Evolutionary conservation across 35 echinoderm and acorn worm genomes (phyloP), one percentile per base, ranked within the genome.

Genomic region (Ptychodera flava): DNA sequence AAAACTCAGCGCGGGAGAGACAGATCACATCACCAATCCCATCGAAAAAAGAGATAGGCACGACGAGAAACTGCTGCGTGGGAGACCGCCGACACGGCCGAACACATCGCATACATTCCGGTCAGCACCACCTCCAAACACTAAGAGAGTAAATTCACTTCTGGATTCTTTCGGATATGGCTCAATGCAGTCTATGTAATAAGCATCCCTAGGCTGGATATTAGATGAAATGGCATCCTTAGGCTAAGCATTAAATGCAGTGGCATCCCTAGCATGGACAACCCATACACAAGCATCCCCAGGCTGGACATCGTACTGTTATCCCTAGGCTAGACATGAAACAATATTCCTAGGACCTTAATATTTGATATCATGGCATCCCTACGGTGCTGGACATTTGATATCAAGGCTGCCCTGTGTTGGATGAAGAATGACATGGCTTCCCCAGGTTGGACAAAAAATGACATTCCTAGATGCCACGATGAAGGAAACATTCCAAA

Each of bases 1-100:
- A 78, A 88, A 91, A 37, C 87, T 82, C 16, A 91, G 38, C 64
- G 95, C 95, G 10, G 95, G 95, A 14, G 95, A 93, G 77, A 88
- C 91, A 28, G 87, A 87, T n/a, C 87, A 97, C 34, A 64, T 64
- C 45, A 64, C 45, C 45, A 64, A 64, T 22, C 45, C 45, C 22
- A 64, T 64, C 6, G 45, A 64, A 22, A 64, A 64, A 64, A 6
- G 45, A 12, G 45, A 64, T 22, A 64, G 22, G 22, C 45, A 64
- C 22, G 45, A 64, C 45, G 45, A 64, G 6, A 64, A 64, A 22
- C 45, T 64, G 22, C 45, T 64, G 22, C 45, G 45, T 64, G 45
- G 45, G 6, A 64, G 45, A 64, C 45, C 45, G 45, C 45, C 45
- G 22, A 12, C 45, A 64, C 6, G 45, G 22, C 45, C 45, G 22